These are phyloP conservation scores for Amiota mariae DNA, from an alignment of 2,888 invertebrate genomes.

Conservation along the genomic window DNA sequence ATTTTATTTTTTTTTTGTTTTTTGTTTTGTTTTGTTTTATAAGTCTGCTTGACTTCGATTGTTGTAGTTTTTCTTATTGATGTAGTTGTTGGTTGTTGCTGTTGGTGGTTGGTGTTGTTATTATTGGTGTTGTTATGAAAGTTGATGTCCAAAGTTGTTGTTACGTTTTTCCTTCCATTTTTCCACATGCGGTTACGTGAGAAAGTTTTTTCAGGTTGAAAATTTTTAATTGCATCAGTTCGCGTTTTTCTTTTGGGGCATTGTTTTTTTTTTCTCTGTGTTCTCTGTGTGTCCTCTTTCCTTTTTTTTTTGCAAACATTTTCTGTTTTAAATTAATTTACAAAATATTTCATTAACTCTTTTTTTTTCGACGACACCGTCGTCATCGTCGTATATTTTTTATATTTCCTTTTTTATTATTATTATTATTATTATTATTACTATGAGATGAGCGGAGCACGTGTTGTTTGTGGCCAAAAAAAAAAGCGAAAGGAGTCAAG, in stretches of 20 bases:
- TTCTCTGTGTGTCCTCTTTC: background rate
- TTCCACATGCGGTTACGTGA: conserved; percentile 6
- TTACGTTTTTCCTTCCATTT: background rate
- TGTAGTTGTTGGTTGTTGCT: background rate
- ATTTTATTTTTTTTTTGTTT: no score
- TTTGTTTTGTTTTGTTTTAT: no score
- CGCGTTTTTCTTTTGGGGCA: background rate
- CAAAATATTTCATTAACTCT: conserved; percentile 30
- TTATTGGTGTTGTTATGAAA: background rate
- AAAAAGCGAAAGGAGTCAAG: background rate
- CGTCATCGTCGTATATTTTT: background rate
- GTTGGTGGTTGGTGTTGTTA: background rate
- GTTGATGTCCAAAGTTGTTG: conserved; percentile 17
- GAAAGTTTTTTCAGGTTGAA: conserved; percentile 8
- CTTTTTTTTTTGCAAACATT: conserved; percentile 12
- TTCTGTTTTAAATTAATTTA: conserved; percentile 30
- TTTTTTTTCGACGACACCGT: background rate
- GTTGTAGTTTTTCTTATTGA: background rate
- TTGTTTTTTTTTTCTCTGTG: background rate
- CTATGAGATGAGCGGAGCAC: background rate
- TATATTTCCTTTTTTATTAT: conserved; percentile 5
- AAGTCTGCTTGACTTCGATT: background rate
- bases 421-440: background rate
- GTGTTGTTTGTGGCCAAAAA: background rate
- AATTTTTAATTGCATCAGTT: conserved; percentile 24